phyloP scores from a whole-genome alignment of 2,113 vertebrate genomes.

The Alligator sinensis region DNA sequence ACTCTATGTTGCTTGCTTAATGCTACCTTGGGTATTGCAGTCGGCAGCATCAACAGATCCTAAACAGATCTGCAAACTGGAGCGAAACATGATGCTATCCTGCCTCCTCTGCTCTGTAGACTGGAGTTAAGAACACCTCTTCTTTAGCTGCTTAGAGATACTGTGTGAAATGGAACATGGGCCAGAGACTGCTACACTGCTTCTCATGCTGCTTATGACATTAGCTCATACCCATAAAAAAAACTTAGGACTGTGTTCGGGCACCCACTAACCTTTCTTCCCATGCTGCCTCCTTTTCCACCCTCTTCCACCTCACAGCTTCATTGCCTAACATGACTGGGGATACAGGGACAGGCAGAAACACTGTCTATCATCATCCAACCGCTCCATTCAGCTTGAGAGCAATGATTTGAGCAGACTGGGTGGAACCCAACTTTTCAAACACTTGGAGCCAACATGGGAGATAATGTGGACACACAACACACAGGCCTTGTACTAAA shows the following conservation, averaged over 20 bases:
- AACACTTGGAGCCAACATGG: not conserved
- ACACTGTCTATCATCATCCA: not conserved
- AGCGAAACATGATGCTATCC: too few species aligned
- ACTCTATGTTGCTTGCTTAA: too few species aligned
- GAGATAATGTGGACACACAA: not conserved
- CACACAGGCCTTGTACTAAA: not conserved
- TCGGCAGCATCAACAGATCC: too few species aligned
- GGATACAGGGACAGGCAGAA: not conserved
- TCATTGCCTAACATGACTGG: not conserved
- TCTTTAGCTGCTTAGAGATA: too few species aligned
- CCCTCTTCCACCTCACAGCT: not conserved
- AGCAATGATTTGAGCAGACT: not conserved
- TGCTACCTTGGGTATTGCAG: too few species aligned
- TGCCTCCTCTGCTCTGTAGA: too few species aligned
- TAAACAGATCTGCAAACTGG: too few species aligned
- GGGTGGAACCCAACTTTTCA: not conserved
- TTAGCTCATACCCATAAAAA: rapidly evolving
- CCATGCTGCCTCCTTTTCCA: rapidly evolving
- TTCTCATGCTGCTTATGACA: not conserved
- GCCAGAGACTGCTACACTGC: not conserved
- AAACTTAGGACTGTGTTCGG: not conserved
- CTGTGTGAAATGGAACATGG: too few species aligned
- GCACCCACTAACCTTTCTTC: not conserved
- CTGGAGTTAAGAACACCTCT: too few species aligned
- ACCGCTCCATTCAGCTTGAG: not conserved